phyloP scores from a whole-genome alignment of 2,113 vertebrate species.

The Rhea americana region DNA sequence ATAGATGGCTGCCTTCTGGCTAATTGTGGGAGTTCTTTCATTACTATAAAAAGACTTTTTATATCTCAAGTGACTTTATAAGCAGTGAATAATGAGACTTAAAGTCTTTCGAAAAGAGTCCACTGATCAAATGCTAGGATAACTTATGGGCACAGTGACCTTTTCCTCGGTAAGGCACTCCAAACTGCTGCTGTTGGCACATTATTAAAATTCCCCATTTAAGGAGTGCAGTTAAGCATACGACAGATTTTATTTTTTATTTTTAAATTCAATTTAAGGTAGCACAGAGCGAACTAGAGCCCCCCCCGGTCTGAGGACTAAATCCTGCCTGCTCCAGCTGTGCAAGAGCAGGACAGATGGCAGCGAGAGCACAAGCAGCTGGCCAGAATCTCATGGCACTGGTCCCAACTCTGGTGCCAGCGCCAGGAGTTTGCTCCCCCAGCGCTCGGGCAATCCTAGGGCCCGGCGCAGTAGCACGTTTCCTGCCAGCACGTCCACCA shows the following conservation, averaged over 20 bases:
- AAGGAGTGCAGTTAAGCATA: slow-evolving; percentile 5
- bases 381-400: accelerated
- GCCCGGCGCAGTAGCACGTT: background rate
- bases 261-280: slow-evolving; percentile 50
- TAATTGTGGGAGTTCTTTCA: slow-evolving; percentile 79
- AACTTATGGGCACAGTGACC: slow-evolving; percentile 72
- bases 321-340: background rate
- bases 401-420: background rate
- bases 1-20: slow-evolving; percentile 81
- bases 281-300: background rate
- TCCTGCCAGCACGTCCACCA: background rate
- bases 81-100: slow-evolving; percentile 77
- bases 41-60: slow-evolving; percentile 77
- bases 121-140: slow-evolving; percentile 73
- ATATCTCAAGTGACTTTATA: slow-evolving; percentile 77
- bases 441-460: accelerated
- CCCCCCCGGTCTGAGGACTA: background rate
- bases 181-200: slow-evolving; percentile 68
- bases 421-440: background rate
- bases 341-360: background rate
- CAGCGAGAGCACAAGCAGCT: background rate
- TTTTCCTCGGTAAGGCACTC: slow-evolving; percentile 72
- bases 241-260: background rate
- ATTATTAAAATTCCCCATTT: slow-evolving; percentile 69
- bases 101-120: slow-evolving; percentile 66